Evolutionary conservation across 2,888 invertebrate species (phyloP).

Genomic region (Dryomyza anilis): DNA sequence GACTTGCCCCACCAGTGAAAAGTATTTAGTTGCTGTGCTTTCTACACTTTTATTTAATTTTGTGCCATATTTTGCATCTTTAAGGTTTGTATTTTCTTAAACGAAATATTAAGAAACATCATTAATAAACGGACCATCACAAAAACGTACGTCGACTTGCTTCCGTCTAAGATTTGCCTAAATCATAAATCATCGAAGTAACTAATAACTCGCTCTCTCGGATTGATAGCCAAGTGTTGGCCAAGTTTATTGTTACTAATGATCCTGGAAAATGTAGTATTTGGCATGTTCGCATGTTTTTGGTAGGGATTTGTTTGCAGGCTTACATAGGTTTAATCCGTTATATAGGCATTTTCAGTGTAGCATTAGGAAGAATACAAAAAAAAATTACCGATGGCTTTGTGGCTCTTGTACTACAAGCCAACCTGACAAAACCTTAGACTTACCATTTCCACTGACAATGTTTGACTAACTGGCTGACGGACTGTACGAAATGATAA

Average conservation of each 20-base stretch:
- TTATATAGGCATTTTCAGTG: conserved; percentile 3
- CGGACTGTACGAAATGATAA: conserved; percentile 3
- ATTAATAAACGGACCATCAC: not conserved
- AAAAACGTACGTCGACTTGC: too few relatives aligned
- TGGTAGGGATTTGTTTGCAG: not conserved
- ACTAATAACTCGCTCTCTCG: conserved; percentile 13
- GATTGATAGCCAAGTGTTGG: conserved; percentile 1
- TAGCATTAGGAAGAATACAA: too few relatives aligned
- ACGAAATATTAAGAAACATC: not conserved
- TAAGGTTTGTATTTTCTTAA: not conserved
- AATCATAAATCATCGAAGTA: conserved; percentile 8
- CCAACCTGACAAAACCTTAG: not conserved
- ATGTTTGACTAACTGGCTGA: not conserved
- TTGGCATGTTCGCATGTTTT: not conserved
- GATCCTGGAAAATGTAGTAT: conserved; percentile 3
- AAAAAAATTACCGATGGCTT: not conserved
- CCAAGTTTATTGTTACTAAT: conserved; percentile 2
- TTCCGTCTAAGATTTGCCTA: not conserved
- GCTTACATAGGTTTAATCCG: not conserved
- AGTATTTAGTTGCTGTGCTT: not conserved
- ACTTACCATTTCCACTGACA: not conserved
- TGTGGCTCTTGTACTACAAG: not conserved
- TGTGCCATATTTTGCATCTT: not conserved
- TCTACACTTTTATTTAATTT: too few relatives aligned
- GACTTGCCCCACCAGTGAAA: too few relatives aligned